These are phyloP conservation scores for Orthonyx spaldingii DNA, from an alignment of 2,113 vertebrate genomes.

Conservation along the genomic window DNA sequence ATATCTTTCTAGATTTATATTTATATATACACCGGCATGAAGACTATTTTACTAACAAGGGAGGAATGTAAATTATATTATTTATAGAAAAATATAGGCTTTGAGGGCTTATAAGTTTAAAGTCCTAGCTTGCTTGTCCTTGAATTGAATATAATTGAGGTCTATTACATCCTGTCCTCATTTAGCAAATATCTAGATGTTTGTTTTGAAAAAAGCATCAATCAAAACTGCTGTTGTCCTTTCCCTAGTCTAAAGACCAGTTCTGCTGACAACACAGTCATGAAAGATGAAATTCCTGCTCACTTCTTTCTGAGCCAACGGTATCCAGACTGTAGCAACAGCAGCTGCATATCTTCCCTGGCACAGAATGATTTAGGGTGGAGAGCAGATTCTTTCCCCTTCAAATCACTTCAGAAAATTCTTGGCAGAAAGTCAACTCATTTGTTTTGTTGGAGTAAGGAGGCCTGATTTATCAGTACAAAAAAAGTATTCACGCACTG, in stretches of 20 bases:
- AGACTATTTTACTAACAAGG: background rate
- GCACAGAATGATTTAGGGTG: conserved; percentile 36
- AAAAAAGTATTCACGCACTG: background rate
- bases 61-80: background rate
- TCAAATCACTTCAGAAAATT: conserved; percentile 44
- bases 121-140: background rate
- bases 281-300: background rate
- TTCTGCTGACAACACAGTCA: background rate
- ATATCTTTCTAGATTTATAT: background rate
- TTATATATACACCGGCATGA: background rate
- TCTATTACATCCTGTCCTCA: background rate
- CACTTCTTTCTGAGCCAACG: background rate
- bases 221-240: background rate
- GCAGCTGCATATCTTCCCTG: conserved; percentile 56
- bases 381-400: conserved; percentile 57
- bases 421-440: conserved; percentile 24
- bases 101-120: background rate
- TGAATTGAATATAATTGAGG: background rate
- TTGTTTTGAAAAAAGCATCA: background rate
- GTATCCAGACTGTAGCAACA: conserved; percentile 18
- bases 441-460: conserved; percentile 6
- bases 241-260: background rate
- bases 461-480: conserved; percentile 4
- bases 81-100: background rate
- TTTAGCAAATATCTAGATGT: background rate